Evolutionary conservation across 1,140 invertebrate genomes (phyloP), one percentile per base, ranked within the genome.

Genomic region (Heterodera schachtii): DNA sequence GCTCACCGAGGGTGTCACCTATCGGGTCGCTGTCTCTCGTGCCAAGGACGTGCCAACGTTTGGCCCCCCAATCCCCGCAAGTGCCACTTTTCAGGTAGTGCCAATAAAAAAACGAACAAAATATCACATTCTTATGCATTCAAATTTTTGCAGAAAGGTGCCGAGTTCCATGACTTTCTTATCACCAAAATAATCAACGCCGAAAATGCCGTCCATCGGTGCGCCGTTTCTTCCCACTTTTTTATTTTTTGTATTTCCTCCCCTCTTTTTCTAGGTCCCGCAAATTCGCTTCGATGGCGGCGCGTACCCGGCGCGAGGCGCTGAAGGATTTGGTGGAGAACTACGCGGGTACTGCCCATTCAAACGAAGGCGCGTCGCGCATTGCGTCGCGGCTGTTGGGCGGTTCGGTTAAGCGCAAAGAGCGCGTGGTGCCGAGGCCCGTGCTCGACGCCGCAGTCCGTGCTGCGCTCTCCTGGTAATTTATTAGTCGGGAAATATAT

Each of bases 271-370:
- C 97, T 88, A 93, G 94, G 82, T 96, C 95, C 11, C 95, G 97
- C 87, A 98, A 98, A 91, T 98, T 98, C 91, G 94, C 94, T 73
- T 96, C 95, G 5, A 98, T 98, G 96, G 96, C 96, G 4, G 95
- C 95, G 9, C 92, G 97, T 88, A 98, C 97, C 21, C 92, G 96
- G 87, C 95, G 97, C 90, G 96, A 98, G 91, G 97, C 97, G 91
- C 91, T 98, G 80, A 98, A 97, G 86, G 93, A 93, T 84, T 92
- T 98, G 75, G 94, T 95, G 6, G 93, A 93, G 60, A 97, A 96
- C 91, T 94, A 95, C 91, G 86, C 89, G 13, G 77, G 57, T 11
- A 83, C 83, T 43, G 82, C 89, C 41, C 89, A 90, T 81, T 80
- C 84, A 47, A 90, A 90, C 74, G 88, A 89, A 75, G 88, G 88